Conservation (phyloP, 2,113 vertebrate genomes). For the Xiphias gladius region DNA sequence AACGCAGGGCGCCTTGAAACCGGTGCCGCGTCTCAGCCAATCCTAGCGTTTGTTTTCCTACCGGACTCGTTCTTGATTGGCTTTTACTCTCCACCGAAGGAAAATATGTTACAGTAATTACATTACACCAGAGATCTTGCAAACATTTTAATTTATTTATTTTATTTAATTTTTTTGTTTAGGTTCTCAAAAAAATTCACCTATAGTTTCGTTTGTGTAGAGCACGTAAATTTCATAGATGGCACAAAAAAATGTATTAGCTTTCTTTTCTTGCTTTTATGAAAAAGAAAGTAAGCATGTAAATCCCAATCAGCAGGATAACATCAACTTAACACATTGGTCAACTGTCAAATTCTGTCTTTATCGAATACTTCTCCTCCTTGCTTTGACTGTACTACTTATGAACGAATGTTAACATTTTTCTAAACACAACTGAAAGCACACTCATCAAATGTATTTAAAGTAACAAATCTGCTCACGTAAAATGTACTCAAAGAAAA, state of each 20-base stretch:
- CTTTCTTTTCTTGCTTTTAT: background rate
- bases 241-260: background rate
- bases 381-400: background rate
- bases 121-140: conserved; percentile 56
- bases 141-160: conserved; percentile 29
- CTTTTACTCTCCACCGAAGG: conserved; percentile 45
- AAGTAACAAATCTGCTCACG: background rate
- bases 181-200: background rate
- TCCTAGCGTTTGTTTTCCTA: conserved; percentile 84
- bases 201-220: background rate
- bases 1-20: conserved; percentile 82
- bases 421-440: background rate
- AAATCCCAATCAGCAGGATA: background rate
- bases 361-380: background rate
- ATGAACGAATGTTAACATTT: background rate
- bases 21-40: conserved; percentile 75
- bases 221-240: background rate
- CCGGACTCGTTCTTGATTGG: conserved; percentile 75
- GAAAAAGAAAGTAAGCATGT: background rate
- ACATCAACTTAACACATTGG: background rate
- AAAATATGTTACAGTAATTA: conserved; percentile 70
- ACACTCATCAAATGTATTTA: background rate
- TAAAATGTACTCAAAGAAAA: background rate
- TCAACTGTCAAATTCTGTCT: background rate
- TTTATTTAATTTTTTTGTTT: background rate